A percentile compares a stretch with the other conserved stretches of the same genome.
Evolutionary conservation across 2,797 vertebrate genomes (phyloP).

Genomic region (Eospalax fontanierii): DNA sequence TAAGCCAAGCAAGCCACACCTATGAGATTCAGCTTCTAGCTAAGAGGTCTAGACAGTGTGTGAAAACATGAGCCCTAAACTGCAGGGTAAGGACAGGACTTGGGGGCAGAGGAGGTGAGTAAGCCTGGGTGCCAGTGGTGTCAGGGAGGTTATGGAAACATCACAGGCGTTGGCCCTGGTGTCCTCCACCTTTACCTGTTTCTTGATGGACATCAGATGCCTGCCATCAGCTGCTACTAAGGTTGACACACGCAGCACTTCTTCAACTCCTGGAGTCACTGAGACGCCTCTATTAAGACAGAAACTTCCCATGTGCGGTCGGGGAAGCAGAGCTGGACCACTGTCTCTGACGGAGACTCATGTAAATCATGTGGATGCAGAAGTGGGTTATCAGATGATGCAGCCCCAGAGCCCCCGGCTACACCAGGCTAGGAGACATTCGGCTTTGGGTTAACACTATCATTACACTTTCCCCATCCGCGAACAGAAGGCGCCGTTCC

Average conservation of each 20-base stretch:
- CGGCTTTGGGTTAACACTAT: conserved; percentile 52
- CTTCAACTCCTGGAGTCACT: conserved; percentile 6
- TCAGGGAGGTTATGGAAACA: not conserved
- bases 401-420: not conserved
- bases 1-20: not conserved
- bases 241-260: not conserved
- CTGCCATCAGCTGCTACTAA: conserved; percentile 57
- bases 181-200: not conserved
- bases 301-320: conserved; percentile 22
- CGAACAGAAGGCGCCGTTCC: conserved; percentile 15
- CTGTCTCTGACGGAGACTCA: conserved; percentile 71
- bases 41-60: not conserved
- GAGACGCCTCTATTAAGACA: conserved; percentile 32
- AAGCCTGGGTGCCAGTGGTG: not conserved
- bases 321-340: conserved; percentile 11
- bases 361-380: not conserved
- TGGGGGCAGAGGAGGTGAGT: not conserved
- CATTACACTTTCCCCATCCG: conserved; percentile 6
- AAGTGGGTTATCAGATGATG: conserved; percentile 56
- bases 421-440: conserved; percentile 8
- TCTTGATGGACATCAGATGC: conserved; percentile 1
- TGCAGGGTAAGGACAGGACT: not conserved
- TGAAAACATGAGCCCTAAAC: not conserved
- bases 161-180: not conserved
- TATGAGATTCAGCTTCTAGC: not conserved